Conservation (phyloP, 2,797 vertebrate genomes). For the Xenops minutus region DNA sequence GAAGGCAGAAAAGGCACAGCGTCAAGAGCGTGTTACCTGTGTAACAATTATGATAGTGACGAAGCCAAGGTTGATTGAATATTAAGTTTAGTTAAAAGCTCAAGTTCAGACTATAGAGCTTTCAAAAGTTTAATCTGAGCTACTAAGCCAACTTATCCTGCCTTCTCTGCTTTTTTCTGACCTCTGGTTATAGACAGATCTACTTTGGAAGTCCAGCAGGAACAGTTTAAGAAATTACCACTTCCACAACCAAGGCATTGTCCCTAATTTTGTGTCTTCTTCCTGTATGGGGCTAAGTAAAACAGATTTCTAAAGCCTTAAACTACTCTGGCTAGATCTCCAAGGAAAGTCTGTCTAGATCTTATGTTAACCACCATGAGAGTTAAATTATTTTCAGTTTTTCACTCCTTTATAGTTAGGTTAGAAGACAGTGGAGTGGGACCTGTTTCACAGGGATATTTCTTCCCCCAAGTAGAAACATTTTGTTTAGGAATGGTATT, state of each 20-base stretch:
- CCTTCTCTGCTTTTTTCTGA: not conserved
- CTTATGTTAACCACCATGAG: not conserved
- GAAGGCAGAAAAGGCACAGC: not conserved
- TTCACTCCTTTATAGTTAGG: not conserved
- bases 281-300: not conserved
- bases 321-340: not conserved
- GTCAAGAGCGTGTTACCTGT: not conserved
- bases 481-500: not conserved
- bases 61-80: not conserved
- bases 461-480: not conserved
- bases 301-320: not conserved
- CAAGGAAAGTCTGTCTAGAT: not conserved
- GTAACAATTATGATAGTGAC: not conserved
- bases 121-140: not conserved
- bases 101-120: not conserved
- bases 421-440: not conserved
- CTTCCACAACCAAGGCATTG: not conserved
- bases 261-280: not conserved
- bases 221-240: not conserved
- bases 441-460: not conserved
- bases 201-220: not conserved
- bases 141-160: not conserved
- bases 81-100: not conserved
- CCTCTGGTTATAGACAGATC: not conserved
- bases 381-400: not conserved